Base-by-base conservation (phyloP, 1,140 invertebrate species). In the Microplitis mediator region DNA sequence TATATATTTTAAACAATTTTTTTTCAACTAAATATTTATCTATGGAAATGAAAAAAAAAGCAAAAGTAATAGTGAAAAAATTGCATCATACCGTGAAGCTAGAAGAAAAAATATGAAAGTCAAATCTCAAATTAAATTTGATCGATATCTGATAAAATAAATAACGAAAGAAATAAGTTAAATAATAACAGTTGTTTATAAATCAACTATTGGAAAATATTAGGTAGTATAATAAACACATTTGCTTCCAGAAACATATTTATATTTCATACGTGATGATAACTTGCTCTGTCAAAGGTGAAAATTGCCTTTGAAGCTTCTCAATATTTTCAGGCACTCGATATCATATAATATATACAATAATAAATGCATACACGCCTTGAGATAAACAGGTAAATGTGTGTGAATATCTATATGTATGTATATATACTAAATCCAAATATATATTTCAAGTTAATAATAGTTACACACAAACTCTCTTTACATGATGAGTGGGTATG, bases 401-500 rank as follows among this genome's bases (percentile, higher is more conserved):
- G 58, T 23, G 58, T 61, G 13, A 9, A 56, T 16, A 16, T n/a
- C 11, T 56, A n/a, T 16, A 36, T 11, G 16, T 45, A 13, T 45
- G 5, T 13, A 51, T 51, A 23, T 64, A 64, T 3, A 54, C 6
- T 23, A 35, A 35, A 14, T 35, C 32, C 8, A 36, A 62, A 62
- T n/a, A 67, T 67, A 34, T 54, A 67, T 54, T 54, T 67, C 6
- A 54, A 45, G 65, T 23, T 67, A 67, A 67, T 67, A 67, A 67
- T 67, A 67, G 65, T 54, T 51, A 50, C 50, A 64, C 39, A 52
- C 64, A 56, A 39, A 64, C 31, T 62, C 60, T 61, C 23, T 39
- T 9, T n/a, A 54, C 5, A 50, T 71, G 69, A 71, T 71, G 45
- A 45, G 14, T 63, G 69, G 51, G 34, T 71, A 71, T 65, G 61